phyloP scores from a whole-genome alignment of 1,140 invertebrate species.

The Scaptomyza graminum region DNA sequence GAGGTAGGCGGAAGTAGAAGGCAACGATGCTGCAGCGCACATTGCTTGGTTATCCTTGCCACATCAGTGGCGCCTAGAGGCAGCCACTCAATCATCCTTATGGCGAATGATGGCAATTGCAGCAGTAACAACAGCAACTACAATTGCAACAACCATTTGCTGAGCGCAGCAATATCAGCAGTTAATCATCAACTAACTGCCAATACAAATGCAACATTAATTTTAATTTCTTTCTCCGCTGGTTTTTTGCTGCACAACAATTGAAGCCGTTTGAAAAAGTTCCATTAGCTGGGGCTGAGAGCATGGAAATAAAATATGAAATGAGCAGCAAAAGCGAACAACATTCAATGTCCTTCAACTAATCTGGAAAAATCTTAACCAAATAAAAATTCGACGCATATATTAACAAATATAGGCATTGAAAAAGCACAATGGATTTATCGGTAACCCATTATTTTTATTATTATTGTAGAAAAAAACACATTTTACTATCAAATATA shows the following conservation, averaged over 20 bases:
- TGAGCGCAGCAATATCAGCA: constrained; percentile 6
- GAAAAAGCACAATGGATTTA: no score
- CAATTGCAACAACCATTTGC: constrained; percentile 10
- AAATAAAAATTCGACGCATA: no score
- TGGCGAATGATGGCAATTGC: constrained; percentile 40
- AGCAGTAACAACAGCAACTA: constrained; percentile 13
- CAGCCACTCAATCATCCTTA: constrained; percentile 48
- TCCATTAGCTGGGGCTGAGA: no score
- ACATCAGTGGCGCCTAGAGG: constrained; percentile 20
- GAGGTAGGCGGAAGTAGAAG: background rate
- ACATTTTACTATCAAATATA: no score
- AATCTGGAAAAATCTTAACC: no score
- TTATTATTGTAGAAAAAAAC: no score
- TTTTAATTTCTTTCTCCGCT: background rate
- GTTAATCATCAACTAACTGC: constrained; percentile 3
- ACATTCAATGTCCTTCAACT: no score
- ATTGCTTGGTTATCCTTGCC: constrained; percentile 28
- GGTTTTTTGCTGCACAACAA: background rate
- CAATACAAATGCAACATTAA: constrained; percentile 7
- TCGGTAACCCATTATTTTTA: no score
- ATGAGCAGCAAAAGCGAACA: no score
- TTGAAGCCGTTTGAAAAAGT: no score
- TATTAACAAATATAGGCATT: no score
- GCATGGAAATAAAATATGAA: no score
- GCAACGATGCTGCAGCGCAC: background rate